phyloP scores from a whole-genome alignment of 2,113 vertebrate species.

The Siniperca chuatsi region DNA sequence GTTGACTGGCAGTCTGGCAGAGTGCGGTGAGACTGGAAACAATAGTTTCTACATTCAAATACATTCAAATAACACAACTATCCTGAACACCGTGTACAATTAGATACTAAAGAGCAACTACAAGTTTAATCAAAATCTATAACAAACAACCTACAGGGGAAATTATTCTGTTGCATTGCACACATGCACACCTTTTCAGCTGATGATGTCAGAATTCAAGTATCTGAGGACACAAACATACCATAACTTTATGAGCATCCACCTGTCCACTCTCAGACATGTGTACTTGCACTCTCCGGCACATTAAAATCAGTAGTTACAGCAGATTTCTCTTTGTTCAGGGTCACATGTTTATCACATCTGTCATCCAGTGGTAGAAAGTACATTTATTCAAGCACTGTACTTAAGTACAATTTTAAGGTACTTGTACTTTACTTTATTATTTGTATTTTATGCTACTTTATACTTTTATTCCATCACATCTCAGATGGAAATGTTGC shows the following conservation, averaged over 20 bases:
- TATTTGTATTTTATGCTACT: background rate
- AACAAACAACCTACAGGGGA: conserved; percentile 29
- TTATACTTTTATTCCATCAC: background rate
- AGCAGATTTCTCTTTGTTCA: background rate
- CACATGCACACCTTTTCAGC: conserved; percentile 2
- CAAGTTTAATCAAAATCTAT: conserved; percentile 10
- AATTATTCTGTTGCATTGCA: background rate
- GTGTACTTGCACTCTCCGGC: background rate
- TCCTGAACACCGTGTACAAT: conserved; percentile 67
- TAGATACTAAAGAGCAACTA: conserved; percentile 18
- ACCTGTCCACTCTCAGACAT: conserved; percentile 16
- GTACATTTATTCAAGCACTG: background rate
- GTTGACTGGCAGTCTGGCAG: conserved; percentile 79
- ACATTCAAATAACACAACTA: conserved; percentile 60
- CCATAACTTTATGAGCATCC: background rate
- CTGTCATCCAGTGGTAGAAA: background rate
- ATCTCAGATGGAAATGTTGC: background rate
- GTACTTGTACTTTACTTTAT: no score
- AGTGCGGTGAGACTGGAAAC: conserved; percentile 70
- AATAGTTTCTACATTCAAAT: conserved; percentile 69
- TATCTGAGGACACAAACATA: background rate
- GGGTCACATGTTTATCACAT: background rate
- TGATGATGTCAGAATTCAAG: conserved; percentile 18
- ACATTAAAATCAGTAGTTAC: background rate
- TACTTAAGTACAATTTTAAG: background rate